Percentiles rank a stretch among this genome's conserved stretches.
Conservation (phyloP, 2,888 invertebrate species). For the Leptinotarsa rubiginosa region DNA sequence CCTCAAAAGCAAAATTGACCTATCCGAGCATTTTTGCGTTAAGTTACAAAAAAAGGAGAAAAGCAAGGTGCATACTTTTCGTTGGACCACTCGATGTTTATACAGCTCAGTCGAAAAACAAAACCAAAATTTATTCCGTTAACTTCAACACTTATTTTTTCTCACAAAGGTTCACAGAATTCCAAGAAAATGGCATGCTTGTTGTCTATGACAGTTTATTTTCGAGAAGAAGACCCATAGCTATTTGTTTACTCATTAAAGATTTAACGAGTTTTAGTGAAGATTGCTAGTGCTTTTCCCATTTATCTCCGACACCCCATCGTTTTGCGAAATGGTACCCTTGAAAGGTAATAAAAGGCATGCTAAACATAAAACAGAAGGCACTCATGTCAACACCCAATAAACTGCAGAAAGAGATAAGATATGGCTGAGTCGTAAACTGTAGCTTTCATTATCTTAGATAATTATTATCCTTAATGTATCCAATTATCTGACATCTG, state of each 20-base stretch:
- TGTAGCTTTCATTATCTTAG: background rate
- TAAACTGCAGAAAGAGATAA: conserved; percentile 2
- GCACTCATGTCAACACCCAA: conserved; percentile 23
- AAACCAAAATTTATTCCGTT: background rate
- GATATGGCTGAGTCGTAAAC: background rate
- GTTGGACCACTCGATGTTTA: too few species aligned
- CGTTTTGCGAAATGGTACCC: conserved; percentile 37
- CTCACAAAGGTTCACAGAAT: background rate
- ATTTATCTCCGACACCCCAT: conserved; percentile 33
- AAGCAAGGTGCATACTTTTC: too few species aligned
- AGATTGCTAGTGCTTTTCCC: conserved; percentile 17
- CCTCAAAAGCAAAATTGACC: too few species aligned
- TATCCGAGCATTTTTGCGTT: too few species aligned
- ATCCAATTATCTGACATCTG: background rate
- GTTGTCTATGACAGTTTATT: conserved; percentile 21
- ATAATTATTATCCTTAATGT: background rate
- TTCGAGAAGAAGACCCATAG: background rate
- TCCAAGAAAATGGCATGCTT: conserved; percentile 6
- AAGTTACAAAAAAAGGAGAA: too few species aligned
- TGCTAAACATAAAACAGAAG: conserved; percentile 40
- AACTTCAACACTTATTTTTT: conserved; percentile 8
- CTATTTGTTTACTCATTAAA: conserved; percentile 22
- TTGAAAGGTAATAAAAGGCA: conserved; percentile 30
- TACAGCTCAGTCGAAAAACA: conserved; percentile 1
- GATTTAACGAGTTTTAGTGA: conserved; percentile 18